Evolutionary conservation across 2,888 invertebrate genomes (phyloP).

Genomic region (Odontomyia ornata): DNA sequence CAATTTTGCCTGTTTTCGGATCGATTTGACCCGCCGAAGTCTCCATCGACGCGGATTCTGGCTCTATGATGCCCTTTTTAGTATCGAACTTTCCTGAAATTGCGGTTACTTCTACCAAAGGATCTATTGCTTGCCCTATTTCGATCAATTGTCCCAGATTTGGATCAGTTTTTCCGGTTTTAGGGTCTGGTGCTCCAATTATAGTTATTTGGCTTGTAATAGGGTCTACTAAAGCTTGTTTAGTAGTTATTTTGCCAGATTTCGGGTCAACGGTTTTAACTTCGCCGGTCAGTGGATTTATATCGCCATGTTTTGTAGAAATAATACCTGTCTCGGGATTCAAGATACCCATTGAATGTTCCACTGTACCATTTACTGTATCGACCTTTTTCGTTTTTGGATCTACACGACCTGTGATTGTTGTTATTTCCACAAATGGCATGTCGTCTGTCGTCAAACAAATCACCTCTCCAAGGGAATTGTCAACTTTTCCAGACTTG

Average conservation of each 20-base stretch:
- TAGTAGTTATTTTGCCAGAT: conserved; percentile 71
- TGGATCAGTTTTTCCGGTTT: conserved; percentile 72
- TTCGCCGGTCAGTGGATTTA: conserved; percentile 72
- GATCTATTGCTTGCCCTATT: conserved; percentile 73
- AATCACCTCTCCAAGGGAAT: conserved; percentile 73
- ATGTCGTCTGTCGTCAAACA: conserved; percentile 74
- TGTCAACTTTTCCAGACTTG: conserved; percentile 73
- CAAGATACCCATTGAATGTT: conserved; percentile 75
- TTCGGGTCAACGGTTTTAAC: conserved; percentile 72
- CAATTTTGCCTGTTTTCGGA: conserved; percentile 74
- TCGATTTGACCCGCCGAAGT: conserved; percentile 74
- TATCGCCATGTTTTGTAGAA: conserved; percentile 75
- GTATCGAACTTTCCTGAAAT: conserved; percentile 74
- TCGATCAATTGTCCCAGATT: conserved; percentile 74
- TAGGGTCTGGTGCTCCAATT: conserved; percentile 67
- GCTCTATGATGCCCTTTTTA: conserved; percentile 75
- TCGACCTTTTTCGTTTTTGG: conserved; percentile 73
- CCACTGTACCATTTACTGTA: conserved; percentile 72
- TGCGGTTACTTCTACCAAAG: conserved; percentile 74
- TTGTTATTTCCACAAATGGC: conserved; percentile 74
- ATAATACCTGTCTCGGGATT: conserved; percentile 73
- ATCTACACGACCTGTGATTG: conserved; percentile 75
- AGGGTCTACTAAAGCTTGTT: conserved; percentile 73
- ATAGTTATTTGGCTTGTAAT: conserved; percentile 74
- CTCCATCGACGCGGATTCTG: conserved; percentile 72